Conservation (phyloP, 2,888 invertebrate species). For the Orthosia cruda region DNA sequence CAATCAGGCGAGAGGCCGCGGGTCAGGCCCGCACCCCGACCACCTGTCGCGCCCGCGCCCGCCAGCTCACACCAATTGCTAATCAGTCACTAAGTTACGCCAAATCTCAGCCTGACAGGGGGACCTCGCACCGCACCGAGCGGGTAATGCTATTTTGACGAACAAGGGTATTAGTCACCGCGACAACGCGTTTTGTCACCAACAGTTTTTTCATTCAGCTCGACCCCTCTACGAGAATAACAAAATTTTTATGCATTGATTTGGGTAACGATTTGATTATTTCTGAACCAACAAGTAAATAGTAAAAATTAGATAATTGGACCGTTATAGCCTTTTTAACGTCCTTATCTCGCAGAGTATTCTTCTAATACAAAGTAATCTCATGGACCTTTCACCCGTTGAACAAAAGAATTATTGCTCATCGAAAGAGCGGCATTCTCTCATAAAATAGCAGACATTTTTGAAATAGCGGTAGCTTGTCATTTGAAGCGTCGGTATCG, state of each 20-base stretch:
- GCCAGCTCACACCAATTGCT: constrained; percentile 88
- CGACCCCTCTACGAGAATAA: constrained; percentile 10
- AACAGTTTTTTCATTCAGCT: constrained; percentile 68
- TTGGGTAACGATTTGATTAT: background rate
- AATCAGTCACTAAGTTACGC: constrained; percentile 91
- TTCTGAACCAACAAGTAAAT: background rate
- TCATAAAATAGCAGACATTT: constrained; percentile 88
- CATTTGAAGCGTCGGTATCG: constrained; percentile 86
- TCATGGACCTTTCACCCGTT: constrained; percentile 78
- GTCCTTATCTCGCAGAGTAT: constrained; percentile 55
- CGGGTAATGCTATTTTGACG: constrained; percentile 87
- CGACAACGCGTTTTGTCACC: constrained; percentile 74
- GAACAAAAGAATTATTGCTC: constrained; percentile 86
- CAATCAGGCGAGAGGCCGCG: constrained; percentile 85
- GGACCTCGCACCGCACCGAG: constrained; percentile 77
- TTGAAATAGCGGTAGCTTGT: constrained; percentile 88
- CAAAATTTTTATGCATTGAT: constrained; percentile 4
- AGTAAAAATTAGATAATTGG: constrained; percentile 7
- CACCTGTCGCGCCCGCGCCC: constrained; percentile 90
- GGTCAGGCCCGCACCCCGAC: constrained; percentile 85
- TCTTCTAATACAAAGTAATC: constrained; percentile 79
- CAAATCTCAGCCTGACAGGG: constrained; percentile 88
- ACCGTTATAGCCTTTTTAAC: constrained; percentile 30
- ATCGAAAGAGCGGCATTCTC: constrained; percentile 84
- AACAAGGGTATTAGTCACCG: constrained; percentile 83